phyloP scores from a whole-genome alignment of 2,113 vertebrate species.

The Hyperopisus bebe region DNA sequence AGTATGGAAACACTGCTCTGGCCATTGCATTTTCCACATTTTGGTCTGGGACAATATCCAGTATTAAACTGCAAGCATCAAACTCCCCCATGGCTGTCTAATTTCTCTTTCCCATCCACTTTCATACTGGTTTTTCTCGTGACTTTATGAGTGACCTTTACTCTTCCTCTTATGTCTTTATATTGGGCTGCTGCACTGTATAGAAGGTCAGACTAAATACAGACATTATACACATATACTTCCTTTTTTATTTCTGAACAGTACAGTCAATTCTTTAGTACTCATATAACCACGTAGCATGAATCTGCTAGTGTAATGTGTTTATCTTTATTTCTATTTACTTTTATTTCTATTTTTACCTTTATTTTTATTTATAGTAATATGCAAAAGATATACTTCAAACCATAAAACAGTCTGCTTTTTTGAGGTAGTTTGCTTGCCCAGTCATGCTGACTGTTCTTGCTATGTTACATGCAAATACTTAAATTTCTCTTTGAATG shows the following conservation, averaged over 20 bases:
- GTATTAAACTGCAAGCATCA: neutral
- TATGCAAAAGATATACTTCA: neutral
- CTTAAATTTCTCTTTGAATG: neutral
- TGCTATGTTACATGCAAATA: neutral
- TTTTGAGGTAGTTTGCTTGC: neutral
- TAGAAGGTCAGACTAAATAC: constrained; percentile 24
- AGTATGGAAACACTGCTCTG: neutral
- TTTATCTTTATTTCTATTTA: neutral
- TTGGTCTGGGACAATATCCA: neutral
- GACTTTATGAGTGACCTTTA: constrained; percentile 44
- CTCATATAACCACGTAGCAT: neutral
- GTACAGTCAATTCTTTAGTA: neutral
- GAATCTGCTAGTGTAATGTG: neutral
- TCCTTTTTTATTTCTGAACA: neutral
- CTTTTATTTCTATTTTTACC: no score
- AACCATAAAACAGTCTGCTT: neutral
- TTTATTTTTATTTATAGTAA: neutral
- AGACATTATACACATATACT: neutral
- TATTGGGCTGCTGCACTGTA: constrained; percentile 14
- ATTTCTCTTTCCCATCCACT: neutral
- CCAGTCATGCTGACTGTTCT: neutral
- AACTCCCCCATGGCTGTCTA: neutral
- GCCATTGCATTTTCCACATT: neutral
- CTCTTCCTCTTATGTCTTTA: constrained; percentile 3
- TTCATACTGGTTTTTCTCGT: constrained; percentile 28